Conservation (phyloP, 2,797 vertebrate genomes). For the Poeciliopsis gracilis region DNA sequence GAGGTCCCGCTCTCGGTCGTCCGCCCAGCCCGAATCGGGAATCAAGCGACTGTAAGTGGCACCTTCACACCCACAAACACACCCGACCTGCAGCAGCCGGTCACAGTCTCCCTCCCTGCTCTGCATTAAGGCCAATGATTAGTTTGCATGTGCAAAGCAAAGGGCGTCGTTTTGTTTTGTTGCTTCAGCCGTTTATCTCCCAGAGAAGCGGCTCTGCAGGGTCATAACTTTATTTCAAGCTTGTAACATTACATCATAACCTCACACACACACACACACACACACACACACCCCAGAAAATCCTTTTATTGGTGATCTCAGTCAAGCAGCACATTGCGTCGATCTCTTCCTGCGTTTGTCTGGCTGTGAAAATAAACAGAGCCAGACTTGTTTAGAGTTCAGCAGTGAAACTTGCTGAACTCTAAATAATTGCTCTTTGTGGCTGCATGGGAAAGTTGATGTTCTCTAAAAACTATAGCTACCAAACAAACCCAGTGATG, state of each 20-base stretch:
- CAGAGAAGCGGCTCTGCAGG: not conserved
- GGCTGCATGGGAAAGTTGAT: not conserved
- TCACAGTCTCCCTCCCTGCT: not conserved
- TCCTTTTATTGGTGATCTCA: not conserved
- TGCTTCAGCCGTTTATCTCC: not conserved
- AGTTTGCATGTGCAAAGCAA: not conserved
- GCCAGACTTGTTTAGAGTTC: too few species aligned
- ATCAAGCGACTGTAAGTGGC: constrained; percentile 96
- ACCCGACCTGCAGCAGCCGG: not conserved
- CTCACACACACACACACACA: not conserved
- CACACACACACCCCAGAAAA: not conserved
- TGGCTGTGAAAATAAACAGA: not conserved
- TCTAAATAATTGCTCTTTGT: not conserved
- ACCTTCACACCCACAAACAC: not conserved
- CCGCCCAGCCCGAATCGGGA: constrained; percentile 91
- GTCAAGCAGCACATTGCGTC: not conserved
- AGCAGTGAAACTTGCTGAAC: not conserved
- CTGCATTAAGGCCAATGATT: not conserved
- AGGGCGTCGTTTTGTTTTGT: not conserved
- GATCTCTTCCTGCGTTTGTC: not conserved
- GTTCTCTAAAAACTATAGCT: not conserved
- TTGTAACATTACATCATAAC: not conserved
- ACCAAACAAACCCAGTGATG: not conserved
- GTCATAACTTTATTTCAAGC: not conserved
- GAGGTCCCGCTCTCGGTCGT: constrained; percentile 76